These are phyloP conservation scores for Phylloscopus trochiloides DNA, from an alignment of 2,113 vertebrate species.

Conservation along the genomic window DNA sequence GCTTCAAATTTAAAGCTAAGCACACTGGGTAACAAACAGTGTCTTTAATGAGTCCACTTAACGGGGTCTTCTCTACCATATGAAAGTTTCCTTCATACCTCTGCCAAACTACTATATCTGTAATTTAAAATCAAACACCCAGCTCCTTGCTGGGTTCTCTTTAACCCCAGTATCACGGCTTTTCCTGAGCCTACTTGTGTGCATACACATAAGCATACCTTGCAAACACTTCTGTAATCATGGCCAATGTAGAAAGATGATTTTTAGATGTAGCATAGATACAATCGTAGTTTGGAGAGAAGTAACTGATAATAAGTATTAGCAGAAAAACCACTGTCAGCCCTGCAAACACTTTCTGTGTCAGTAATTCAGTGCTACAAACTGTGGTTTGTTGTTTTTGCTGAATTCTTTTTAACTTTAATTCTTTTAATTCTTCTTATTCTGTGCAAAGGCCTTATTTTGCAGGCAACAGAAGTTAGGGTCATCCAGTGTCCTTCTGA, in stretches of 20 bases:
- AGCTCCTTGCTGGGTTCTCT: not conserved
- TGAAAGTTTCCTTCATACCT: not conserved
- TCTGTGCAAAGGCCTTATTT: not conserved
- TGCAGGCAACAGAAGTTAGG: not conserved
- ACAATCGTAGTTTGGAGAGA: not conserved
- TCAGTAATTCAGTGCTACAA: not conserved
- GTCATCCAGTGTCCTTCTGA: not conserved
- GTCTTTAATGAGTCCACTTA: not conserved
- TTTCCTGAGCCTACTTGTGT: not conserved
- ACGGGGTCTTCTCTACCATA: rapidly evolving
- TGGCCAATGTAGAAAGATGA: not conserved
- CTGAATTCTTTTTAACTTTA: not conserved
- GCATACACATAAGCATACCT: not conserved
- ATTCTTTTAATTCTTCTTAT: too few relatives aligned
- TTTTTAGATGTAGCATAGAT: not conserved
- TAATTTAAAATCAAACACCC: not conserved
- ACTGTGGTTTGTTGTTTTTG: not conserved
- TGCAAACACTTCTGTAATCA: not conserved
- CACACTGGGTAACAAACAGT: not conserved
- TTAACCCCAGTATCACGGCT: not conserved
- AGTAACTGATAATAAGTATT: not conserved
- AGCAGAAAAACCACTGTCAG: not conserved
- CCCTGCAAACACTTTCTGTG: not conserved
- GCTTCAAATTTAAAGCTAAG: not conserved
- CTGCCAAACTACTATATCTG: not conserved